phyloP scores from a whole-genome alignment of 2,888 invertebrate species.

The Eremobia ochroleuca region DNA sequence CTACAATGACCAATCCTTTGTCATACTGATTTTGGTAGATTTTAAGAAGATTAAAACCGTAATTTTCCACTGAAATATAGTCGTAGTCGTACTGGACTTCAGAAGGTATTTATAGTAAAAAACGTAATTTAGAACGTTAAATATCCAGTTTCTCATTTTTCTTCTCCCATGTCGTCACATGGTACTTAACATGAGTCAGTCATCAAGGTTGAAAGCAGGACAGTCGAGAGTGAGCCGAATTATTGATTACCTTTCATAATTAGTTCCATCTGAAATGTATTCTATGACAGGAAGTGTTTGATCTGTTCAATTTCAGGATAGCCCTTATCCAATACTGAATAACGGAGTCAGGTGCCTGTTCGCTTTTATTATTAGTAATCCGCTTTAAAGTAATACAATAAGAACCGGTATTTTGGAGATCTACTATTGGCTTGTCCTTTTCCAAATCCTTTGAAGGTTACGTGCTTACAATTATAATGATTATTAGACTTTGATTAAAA shows the following conservation, averaged over 20 bases:
- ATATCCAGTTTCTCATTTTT: neutral
- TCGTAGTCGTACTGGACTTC: neutral
- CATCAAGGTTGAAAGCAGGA: neutral
- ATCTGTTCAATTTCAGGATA: constrained; percentile 9
- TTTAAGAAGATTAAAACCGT: neutral
- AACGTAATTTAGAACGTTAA: neutral
- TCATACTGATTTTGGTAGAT: no score
- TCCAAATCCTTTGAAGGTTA: neutral
- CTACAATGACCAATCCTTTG: neutral
- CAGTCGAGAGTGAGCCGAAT: neutral
- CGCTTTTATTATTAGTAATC: constrained; percentile 15
- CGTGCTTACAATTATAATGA: neutral
- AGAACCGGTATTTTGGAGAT: constrained; percentile 4
- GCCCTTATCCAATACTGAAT: constrained; percentile 20
- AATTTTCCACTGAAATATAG: neutral
- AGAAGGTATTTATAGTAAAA: neutral
- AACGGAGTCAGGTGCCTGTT: constrained; percentile 7
- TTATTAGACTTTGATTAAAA: neutral
- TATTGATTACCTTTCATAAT: neutral
- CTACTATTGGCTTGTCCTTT: neutral
- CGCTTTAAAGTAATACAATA: constrained; percentile 6
- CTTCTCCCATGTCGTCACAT: neutral
- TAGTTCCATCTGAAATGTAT: neutral
- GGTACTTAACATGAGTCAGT: neutral
- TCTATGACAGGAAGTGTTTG: neutral